Evolutionary conservation across 2,797 vertebrate genomes (phyloP).

Genomic region (Neosalanx taihuensis): DNA sequence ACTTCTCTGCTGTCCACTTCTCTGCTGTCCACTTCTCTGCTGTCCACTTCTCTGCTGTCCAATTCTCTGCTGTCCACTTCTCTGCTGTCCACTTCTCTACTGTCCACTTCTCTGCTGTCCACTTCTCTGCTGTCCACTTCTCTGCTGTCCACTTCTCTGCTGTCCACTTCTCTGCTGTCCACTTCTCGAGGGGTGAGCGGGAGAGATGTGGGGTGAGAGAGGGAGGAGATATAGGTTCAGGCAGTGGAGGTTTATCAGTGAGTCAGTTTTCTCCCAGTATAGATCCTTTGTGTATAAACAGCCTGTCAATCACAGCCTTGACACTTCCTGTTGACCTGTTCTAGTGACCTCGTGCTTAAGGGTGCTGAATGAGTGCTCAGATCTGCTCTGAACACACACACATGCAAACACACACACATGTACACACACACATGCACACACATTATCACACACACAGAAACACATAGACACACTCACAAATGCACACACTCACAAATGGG

Average conservation of each 20-base stretch:
- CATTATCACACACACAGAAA: constrained; percentile 11
- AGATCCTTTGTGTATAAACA: constrained; percentile 73
- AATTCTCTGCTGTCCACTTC: no score
- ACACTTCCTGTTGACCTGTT: constrained; percentile 75
- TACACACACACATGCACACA: constrained; percentile 16
- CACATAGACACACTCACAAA: constrained; percentile 9
- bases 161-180: no score
- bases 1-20: no score
- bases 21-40: no score
- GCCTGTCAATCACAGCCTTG: constrained; percentile 60
- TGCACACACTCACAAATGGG: constrained; percentile 65
- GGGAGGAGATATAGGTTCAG: constrained; percentile 50
- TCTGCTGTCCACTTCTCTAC: no score
- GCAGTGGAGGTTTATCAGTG: constrained; percentile 49
- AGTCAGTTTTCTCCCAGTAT: constrained; percentile 56
- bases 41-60: no score
- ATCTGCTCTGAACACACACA: constrained; percentile 62
- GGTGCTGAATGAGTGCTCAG: constrained; percentile 58
- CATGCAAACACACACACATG: constrained; percentile 11
- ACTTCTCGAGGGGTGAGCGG: no score
- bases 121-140: no score
- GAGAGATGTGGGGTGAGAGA: no score
- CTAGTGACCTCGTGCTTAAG: constrained; percentile 67
- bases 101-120: no score
- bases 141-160: no score